Conservation (phyloP, 2,797 vertebrate species). For the Epinephelus awoara region DNA sequence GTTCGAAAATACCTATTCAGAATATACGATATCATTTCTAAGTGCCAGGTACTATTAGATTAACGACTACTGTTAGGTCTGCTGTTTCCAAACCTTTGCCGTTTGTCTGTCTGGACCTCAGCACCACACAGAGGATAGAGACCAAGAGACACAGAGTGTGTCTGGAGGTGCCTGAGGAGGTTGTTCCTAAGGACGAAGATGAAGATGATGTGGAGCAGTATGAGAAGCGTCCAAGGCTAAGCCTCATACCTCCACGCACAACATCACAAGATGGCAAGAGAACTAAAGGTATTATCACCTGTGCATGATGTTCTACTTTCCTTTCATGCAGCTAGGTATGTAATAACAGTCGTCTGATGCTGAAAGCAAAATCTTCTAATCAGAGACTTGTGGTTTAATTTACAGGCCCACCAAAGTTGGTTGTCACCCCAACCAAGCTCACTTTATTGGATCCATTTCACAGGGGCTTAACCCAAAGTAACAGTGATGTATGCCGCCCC, state of each 20-base stretch:
- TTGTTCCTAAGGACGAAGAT: slow-evolving; percentile 90
- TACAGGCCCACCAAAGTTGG: slow-evolving; percentile 82
- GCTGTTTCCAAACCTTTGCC: background rate
- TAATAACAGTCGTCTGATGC: background rate
- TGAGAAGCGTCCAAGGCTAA: slow-evolving; percentile 81
- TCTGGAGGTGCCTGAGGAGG: slow-evolving; percentile 93
- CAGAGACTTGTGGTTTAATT: slow-evolving; percentile 15
- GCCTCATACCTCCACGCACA: slow-evolving; percentile 72
- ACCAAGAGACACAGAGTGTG: slow-evolving; percentile 96
- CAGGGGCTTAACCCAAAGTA: slow-evolving; percentile 58
- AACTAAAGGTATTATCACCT: slow-evolving; percentile 71
- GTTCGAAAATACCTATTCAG: background rate
- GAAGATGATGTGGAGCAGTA: slow-evolving; percentile 73
- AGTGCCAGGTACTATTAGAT: background rate
- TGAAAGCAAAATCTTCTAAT: background rate
- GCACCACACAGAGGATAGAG: slow-evolving; percentile 94
- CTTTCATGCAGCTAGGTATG: background rate
- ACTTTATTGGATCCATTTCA: slow-evolving; percentile 81
- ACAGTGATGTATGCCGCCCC: slow-evolving; percentile 42
- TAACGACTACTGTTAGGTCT: background rate
- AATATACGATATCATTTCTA: background rate
- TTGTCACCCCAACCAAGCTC: slow-evolving; percentile 83
- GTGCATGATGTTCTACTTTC: background rate
- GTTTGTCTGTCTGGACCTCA: slow-evolving; percentile 60
- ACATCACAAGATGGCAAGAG: slow-evolving; percentile 69